Conservation (phyloP, 2,113 vertebrate genomes). For the Plectropomus leopardus region DNA sequence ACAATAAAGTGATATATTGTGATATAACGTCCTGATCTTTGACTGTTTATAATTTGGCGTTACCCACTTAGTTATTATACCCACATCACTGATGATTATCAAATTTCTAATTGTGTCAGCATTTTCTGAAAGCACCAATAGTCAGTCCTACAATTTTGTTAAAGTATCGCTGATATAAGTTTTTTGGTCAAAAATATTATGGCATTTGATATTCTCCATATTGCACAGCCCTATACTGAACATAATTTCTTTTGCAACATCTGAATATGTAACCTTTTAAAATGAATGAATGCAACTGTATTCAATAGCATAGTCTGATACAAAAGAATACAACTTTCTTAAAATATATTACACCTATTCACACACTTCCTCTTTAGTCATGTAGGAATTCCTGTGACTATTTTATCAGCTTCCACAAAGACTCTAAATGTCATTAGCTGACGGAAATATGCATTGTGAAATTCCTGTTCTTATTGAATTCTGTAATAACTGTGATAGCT, state of each 20-base stretch:
- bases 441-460: conserved; percentile 66
- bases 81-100: too few species aligned
- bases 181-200: too few species aligned
- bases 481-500: conserved; percentile 67
- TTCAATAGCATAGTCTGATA: neutral
- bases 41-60: too few species aligned
- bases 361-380: conserved; percentile 26
- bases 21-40: too few species aligned
- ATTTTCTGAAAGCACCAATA: too few species aligned
- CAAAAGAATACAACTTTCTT: neutral
- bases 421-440: conserved; percentile 72
- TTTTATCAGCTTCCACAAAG: conserved; percentile 65
- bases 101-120: too few species aligned
- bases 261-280: neutral
- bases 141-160: too few species aligned
- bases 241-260: neutral
- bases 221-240: too few species aligned
- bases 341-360: conserved; percentile 48
- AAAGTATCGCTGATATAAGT: too few species aligned
- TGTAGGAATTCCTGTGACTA: conserved; percentile 49
- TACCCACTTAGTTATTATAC: too few species aligned
- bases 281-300: neutral
- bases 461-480: conserved; percentile 71
- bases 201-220: too few species aligned
- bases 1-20: too few species aligned